Evolutionary conservation across 1,140 invertebrate species (phyloP), one percentile per base, ranked within the genome.

Genomic region (Daktulosphaira vitifoliae): DNA sequence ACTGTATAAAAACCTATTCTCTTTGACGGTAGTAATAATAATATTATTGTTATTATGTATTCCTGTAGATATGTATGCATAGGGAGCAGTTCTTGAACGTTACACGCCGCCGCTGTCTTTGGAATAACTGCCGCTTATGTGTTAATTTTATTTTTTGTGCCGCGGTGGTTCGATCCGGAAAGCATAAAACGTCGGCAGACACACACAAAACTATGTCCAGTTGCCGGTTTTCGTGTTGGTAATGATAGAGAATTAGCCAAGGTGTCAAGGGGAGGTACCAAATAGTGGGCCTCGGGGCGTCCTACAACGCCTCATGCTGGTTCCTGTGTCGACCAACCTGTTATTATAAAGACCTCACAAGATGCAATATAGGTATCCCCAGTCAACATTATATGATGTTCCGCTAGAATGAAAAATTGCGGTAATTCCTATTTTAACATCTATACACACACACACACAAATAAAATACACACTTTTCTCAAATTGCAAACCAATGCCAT

Each of bases 321-420:
- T 62, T 62, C 56, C 42, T n/a, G 42, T 33, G 56, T 18, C 42
- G 42, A 15, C 56, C 56, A 62, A 62, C 56, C 56, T 62, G 56
- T 62, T 62, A 62, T 59, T 59, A 59, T 59, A 29, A 48, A 62
- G 56, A 62, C 56, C 56, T 62, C 56, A 62, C 56, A 62, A 62
- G 56, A 62, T 62, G 56, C 11, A 33, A 33, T 33, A 33, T 33
- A 25, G 56, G n/a, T n/a, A 38, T n/a, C 52, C 51, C 52, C 33
- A 20, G 52, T 42, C 51, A 26, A 1, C 15, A 6, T 25, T 50
- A 7, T 29, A 16, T 7, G 25, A 4, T 38, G 54, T 44, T 44
- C 38, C 39, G 54, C 54, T 13, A 5, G 38, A 46, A 59, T 44
- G 54, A 59, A 59, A 59, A 59, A 59, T 59, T 13, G 38, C 38